These are phyloP conservation scores for Diadema setosum DNA, from an alignment of 35 echinoderm and acorn worm species.

Conservation along the genomic window DNA sequence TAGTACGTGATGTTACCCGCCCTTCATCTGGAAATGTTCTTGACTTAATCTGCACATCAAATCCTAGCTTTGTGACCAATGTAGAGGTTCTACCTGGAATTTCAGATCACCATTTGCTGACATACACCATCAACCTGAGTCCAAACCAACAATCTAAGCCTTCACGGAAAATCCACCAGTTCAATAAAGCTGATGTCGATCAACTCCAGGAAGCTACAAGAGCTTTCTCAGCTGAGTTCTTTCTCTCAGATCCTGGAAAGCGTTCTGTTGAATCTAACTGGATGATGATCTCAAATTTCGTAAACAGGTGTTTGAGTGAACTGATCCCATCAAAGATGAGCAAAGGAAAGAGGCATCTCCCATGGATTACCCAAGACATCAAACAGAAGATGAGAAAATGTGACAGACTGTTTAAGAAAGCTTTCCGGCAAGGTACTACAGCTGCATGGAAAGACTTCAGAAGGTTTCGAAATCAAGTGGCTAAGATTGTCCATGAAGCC, in stretches of 20 bases:
- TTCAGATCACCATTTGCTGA: conserved; percentile 6
- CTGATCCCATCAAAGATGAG: conserved; percentile 34
- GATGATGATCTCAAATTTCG: not conserved
- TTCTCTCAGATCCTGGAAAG: conserved; percentile 10
- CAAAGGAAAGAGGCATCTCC: not conserved
- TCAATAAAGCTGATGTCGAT: not conserved
- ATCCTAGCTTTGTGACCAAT: not conserved
- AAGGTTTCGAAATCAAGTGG: not conserved
- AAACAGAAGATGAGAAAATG: conserved; percentile 37
- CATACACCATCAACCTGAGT: not conserved
- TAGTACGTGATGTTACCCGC: not conserved
- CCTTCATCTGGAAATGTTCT: not conserved
- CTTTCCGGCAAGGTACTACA: not conserved
- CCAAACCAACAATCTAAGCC: not conserved
- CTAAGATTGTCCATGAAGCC: not conserved
- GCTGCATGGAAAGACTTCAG: not conserved
- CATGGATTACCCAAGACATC: conserved; percentile 7
- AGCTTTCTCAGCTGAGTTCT: conserved; percentile 3
- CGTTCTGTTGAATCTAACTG: conserved; percentile 30
- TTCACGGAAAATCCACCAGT: not conserved
- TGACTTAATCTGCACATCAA: not conserved
- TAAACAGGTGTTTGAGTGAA: not conserved
- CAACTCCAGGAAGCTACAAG: not conserved
- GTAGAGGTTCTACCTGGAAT: conserved; percentile 27
- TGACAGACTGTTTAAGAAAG: not conserved